Percentiles rank a stretch among this genome's conserved stretches.
Evolutionary conservation across 2,797 vertebrate genomes (phyloP).

Genomic region (Alca torda): DNA sequence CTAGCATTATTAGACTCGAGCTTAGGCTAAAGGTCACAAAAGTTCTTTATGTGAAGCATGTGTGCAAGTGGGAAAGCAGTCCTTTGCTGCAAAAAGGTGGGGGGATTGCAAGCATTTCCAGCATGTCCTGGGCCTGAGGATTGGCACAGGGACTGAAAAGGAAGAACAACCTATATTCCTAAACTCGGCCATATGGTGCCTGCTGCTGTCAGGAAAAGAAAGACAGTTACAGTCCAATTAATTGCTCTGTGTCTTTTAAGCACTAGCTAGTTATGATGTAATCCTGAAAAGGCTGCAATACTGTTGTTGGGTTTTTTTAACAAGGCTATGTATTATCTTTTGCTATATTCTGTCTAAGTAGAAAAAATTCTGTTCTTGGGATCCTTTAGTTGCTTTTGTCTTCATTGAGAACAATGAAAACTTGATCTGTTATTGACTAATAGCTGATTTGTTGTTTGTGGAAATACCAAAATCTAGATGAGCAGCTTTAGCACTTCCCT

Average conservation of each 20-base stretch:
- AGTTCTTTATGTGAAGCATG: constrained; percentile 47
- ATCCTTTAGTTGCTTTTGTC: not conserved
- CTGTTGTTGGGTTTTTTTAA: not conserved
- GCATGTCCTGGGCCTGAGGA: rapidly evolving
- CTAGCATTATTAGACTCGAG: not conserved
- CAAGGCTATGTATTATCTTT: not conserved
- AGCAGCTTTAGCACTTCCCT: not conserved
- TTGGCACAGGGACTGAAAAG: constrained; percentile 18
- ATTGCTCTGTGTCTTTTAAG: constrained; percentile 23
- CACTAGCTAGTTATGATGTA: not conserved
- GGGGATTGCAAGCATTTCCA: not conserved
- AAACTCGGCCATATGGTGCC: constrained; percentile 46
- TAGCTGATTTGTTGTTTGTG: not conserved
- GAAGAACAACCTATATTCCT: constrained; percentile 25
- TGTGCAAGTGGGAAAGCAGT: constrained; percentile 30
- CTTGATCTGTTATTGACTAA: not conserved
- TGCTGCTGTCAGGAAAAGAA: constrained; percentile 39
- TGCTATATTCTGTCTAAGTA: not conserved
- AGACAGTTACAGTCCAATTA: constrained; percentile 12
- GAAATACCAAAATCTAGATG: not conserved
- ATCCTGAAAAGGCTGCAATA: not conserved
- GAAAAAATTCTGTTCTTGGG: not conserved
- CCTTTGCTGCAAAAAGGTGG: not conserved
- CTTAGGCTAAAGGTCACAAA: constrained; percentile 38
- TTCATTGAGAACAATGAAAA: not conserved